A percentile compares a stretch with the other conserved stretches of the same genome.
Evolutionary conservation across 2,113 vertebrate species (phyloP).

Genomic region (Stigmatopora argus): DNA sequence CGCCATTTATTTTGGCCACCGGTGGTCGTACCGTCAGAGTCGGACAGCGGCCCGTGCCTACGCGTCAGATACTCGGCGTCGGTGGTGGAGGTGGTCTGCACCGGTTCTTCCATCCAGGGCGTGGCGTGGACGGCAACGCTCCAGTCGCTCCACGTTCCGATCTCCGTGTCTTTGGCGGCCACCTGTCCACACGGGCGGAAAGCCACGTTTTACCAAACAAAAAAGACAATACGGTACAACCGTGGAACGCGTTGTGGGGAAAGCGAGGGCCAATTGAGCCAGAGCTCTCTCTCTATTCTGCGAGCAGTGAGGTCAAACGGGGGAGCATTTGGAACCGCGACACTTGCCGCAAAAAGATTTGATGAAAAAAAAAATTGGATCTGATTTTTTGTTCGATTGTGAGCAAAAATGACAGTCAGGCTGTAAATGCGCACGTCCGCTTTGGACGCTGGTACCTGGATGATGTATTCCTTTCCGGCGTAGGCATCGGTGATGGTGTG

Average conservation of each 20-base stretch:
- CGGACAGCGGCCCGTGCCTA: slow-evolving; percentile 20
- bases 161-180: slow-evolving; percentile 94
- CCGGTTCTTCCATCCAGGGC: slow-evolving; percentile 88
- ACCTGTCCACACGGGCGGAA: slow-evolving; percentile 56
- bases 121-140: slow-evolving; percentile 91
- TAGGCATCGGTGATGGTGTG: slow-evolving; percentile 94
- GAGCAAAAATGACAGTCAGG: too few relatives aligned
- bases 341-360: neutral
- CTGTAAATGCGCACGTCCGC: too few relatives aligned
- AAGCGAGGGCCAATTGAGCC: neutral
- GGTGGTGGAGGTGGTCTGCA: slow-evolving; percentile 73
- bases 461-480: slow-evolving; percentile 94
- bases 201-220: neutral
- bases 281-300: too few relatives aligned
- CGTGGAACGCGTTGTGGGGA: neutral
- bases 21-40: too few relatives aligned
- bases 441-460: slow-evolving; percentile 74
- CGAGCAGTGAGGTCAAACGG: neutral
- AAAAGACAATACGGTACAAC: neutral
- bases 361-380: too few relatives aligned
- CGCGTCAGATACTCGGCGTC: slow-evolving; percentile 69
- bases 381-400: too few relatives aligned
- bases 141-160: slow-evolving; percentile 98
- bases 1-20: too few relatives aligned
- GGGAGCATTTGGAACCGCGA: neutral